Evolutionary conservation across 2,113 vertebrate genomes (phyloP), one percentile per base, ranked within the genome.

Genomic region (Rhea americana): DNA sequence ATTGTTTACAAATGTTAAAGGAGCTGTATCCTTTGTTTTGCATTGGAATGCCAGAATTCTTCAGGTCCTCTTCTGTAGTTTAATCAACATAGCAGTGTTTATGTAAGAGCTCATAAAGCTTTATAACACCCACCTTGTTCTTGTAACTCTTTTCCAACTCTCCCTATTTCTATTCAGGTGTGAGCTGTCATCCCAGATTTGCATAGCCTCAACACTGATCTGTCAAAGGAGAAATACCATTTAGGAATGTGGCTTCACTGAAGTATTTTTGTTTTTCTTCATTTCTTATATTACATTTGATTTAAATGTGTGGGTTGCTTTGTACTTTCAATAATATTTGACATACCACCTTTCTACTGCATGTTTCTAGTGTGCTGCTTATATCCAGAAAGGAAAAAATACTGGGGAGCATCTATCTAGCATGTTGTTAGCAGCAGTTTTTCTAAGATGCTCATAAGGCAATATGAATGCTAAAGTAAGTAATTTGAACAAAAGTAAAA

Each of bases 1-100:
- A 84, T 50, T 86, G 73, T 96, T 95, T 87, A 94, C 56, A 91
- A 65, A 85, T 37, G 6, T 70, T 37, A 86, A 26, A 17, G 75
- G 72, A 78, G 62, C 58, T 91, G 35, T 77, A 72, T 59, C 14
- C 41, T 79, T 93, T 87, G 83, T 82, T 93, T 78, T 51, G 73
- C 21, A 41, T 3, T 56, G 70, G 65, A 90, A 91, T 90, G 74
- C 81, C 70, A 90, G 82, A 84, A 59, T 80, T 89, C 77, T 89
- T 93, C 30, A 77, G 12, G 84, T 32, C 43, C 47, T 82, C 71
- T 70, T 90, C 59, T 91, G 77, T 71, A 56, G 67, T 85, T 94
- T 35, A 73, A 65, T 94, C 55, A 62, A 37, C 21, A 19, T 14
- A 26, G 28, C 45, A 50, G 35, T 72, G 39, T 87, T 93, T 81